A percentile compares a stretch with the other conserved stretches of the same genome.
Evolutionary conservation across 2,797 vertebrate genomes (phyloP).

Genomic region (Myotis vivesi): DNA sequence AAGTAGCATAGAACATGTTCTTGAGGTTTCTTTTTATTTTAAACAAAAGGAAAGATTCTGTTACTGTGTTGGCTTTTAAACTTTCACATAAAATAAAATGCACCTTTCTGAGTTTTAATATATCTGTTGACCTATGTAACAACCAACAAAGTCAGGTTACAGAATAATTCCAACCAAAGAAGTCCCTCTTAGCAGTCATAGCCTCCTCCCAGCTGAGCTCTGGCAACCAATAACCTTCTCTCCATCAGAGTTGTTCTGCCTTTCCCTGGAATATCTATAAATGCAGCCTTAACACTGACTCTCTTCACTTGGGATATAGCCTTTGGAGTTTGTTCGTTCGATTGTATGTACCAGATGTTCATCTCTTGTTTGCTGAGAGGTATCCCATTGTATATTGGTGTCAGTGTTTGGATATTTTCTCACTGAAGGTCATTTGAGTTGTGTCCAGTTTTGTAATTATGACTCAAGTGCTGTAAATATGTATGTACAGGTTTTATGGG

Average conservation of each 20-base stretch:
- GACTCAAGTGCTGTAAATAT: background rate
- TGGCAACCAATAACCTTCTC: background rate
- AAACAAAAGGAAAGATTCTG: background rate
- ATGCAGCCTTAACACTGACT: background rate
- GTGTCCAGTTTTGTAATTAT: background rate
- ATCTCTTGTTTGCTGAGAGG: background rate
- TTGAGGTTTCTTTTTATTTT: background rate
- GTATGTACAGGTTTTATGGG: background rate
- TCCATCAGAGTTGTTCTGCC: background rate
- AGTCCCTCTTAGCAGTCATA: background rate
- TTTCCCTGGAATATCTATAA: background rate
- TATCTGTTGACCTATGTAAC: background rate
- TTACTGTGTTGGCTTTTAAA: conserved; percentile 10
- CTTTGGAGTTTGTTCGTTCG: background rate
- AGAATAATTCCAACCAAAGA: background rate
- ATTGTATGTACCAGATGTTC: background rate
- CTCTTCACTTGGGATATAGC: background rate
- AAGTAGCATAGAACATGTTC: background rate
- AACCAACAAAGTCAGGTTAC: background rate
- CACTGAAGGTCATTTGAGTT: background rate
- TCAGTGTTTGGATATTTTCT: background rate
- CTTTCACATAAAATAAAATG: background rate
- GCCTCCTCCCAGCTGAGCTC: background rate
- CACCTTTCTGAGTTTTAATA: background rate
- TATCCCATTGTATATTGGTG: background rate